Evolutionary conservation across 2,888 invertebrate species (phyloP), one percentile per base, ranked within the genome.

Genomic region (Mesorhabditis spiculigera): DNA sequence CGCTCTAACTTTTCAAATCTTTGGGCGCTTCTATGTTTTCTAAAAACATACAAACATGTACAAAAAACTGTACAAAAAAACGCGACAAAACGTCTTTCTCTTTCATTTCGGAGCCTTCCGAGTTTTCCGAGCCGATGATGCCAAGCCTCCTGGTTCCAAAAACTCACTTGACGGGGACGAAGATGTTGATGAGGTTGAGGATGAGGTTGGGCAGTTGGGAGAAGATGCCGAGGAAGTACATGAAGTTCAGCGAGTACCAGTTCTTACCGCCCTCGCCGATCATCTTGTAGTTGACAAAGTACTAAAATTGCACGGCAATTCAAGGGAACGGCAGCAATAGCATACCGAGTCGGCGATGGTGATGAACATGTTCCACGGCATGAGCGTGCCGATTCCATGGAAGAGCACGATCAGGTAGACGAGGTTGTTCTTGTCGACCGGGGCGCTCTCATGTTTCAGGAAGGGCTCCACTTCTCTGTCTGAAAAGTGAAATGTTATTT

Each of bases 331-430:
- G 58, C 58, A 13, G 58, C 58, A 50, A 50, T 50, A 50, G 58
- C 73, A 68, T 44, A 84, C 84, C 70, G 75, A 71, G 61, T 72
- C 70, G 1, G 82, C 82, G 63, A 85, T 84, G 74, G 93, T 98
- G 86, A 98, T 95, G 87, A 98, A 96, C 95, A 96, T 96, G 88
- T 98, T 98, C 97, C 97, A 98, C 13, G 97, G 94, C 89, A 94
- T 94, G 73, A 93, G 90, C 0, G 93, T 92, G 63, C 96, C 97
- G 77, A 98, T 90, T 6, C 97, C 98, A 88, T 97, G 95, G 67
- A 96, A 89, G 78, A 96, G 80, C 86, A 97, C 90, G 72, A 94
- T 94, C 69, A 93, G 87, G 87, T 74, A 78, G 63, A 78, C 78
- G 43, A 78, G 43, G 63, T 78, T 74, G 5, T 58, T 45, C 4